Evolutionary conservation across 2,888 invertebrate species (phyloP), one percentile per base, ranked within the genome.

Genomic region (Coecobrya sp.): DNA sequence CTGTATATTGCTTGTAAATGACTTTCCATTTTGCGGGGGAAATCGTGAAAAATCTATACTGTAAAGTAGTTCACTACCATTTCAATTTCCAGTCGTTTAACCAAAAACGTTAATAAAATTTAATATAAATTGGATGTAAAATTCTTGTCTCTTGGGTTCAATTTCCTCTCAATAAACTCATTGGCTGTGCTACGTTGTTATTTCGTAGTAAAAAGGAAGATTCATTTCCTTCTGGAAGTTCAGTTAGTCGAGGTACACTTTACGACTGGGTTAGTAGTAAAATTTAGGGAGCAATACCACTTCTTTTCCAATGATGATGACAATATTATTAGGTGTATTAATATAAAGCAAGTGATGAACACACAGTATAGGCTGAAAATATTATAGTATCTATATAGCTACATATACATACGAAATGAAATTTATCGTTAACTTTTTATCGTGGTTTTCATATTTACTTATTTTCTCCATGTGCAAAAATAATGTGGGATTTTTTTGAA

Each of bases 151-250:
- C 19, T 22, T 59, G 59, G 59, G 16, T 27, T 65, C 65, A 65
- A 65, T 65, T 65, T 65, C 65, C 65, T 27, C 27, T 19, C 7
- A 19, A 59, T 59, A 59, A 59, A 19, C 59, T 59, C 19, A 11
- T 68, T 16, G 62, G 62, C 7, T 10, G 0, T 16, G 30, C 30
- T 16, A 4, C 27, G 22, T n/a, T n/a, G 19, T 13, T 8, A 59
- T 19, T 59, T 59, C 59, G 59, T 19, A 59, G 13, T 49, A 13
- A 19, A 59, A 5, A 0, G 30, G 68, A 30, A 68, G 68, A 68
- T 68, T 68, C 68, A 68, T 68, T 68, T 68, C 68, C 68, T 30
- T 68, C 16, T 36, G 36, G 2, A 7, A 36, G 36, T 36, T 59
- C 49, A 8, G 11, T 19, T 7, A 8, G 19, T 59, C 59, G 7